These are phyloP conservation scores for Aspidiotus destructor DNA, from an alignment of 2,888 invertebrate species.

Conservation along the genomic window DNA sequence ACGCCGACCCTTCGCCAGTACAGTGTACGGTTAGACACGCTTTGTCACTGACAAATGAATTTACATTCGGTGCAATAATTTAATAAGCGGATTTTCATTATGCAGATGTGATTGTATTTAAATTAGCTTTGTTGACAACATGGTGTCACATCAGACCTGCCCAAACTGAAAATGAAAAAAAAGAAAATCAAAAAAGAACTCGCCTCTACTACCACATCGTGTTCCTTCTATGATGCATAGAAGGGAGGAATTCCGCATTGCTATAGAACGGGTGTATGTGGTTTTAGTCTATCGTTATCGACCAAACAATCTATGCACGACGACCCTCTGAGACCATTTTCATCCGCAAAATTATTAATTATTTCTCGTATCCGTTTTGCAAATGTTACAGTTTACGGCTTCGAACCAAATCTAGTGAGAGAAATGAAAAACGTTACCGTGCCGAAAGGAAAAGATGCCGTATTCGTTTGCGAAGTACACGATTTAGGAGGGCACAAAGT, in stretches of 20 bases:
- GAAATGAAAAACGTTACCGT: slow-evolving; percentile 75
- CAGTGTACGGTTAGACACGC: not conserved
- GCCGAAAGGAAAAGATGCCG: slow-evolving; percentile 70
- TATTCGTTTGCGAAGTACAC: slow-evolving; percentile 75
- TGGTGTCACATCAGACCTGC: slow-evolving; percentile 13
- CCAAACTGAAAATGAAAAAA: not conserved
- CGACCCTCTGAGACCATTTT: too few species aligned
- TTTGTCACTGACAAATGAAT: slow-evolving; percentile 30
- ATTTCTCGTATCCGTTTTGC: not conserved
- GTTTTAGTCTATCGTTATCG: too few species aligned
- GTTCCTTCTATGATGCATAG: too few species aligned
- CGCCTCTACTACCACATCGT: too few species aligned
- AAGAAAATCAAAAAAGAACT: not conserved
- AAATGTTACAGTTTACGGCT: slow-evolving; percentile 53
- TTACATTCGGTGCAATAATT: slow-evolving; percentile 32
- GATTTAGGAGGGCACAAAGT: slow-evolving; percentile 76
- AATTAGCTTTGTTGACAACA: slow-evolving; percentile 22
- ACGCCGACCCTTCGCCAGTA: not conserved
- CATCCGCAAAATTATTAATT: not conserved
- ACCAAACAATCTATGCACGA: too few species aligned
- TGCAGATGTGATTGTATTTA: slow-evolving; percentile 28
- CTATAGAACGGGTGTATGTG: too few species aligned
- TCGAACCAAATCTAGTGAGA: slow-evolving; percentile 70
- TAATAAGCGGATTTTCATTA: slow-evolving; percentile 32
- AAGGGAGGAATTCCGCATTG: too few species aligned